A percentile compares a stretch with the other conserved stretches of the same genome.
These are phyloP conservation scores for Epistrophe eligans DNA, from an alignment of 2,888 invertebrate genomes.

Conservation along the genomic window DNA sequence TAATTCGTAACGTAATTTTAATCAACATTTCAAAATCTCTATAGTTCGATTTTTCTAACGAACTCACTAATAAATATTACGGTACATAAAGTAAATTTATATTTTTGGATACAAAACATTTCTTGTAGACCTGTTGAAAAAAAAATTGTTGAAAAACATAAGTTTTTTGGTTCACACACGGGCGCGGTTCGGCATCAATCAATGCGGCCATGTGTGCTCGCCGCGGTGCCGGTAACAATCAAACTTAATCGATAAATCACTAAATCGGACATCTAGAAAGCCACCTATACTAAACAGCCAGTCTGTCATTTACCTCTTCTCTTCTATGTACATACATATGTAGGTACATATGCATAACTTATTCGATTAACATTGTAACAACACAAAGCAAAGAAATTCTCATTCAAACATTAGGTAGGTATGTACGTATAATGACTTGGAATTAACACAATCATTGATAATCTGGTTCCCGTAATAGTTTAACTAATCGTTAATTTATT, in stretches of 20 bases:
- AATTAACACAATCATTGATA: constrained; percentile 47
- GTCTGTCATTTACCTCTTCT: neutral
- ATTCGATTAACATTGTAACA: constrained; percentile 26
- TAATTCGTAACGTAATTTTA: no score
- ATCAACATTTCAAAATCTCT: no score
- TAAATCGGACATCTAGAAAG: constrained; percentile 30
- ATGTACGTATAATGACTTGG: neutral
- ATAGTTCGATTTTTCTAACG: no score
- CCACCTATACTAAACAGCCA: neutral
- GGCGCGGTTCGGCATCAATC: no score
- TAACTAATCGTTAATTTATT: neutral
- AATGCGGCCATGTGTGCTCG: neutral
- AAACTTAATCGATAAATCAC: constrained; percentile 37
- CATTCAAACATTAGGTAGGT: constrained; percentile 22
- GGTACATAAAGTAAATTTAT: no score
- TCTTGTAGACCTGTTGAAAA: no score
- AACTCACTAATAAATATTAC: no score
- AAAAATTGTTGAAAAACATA: neutral
- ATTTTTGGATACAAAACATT: no score
- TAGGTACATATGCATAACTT: constrained; percentile 18
- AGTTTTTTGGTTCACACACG: neutral
- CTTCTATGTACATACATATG: neutral
- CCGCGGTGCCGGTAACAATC: constrained; percentile 3
- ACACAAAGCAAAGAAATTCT: constrained; percentile 19
- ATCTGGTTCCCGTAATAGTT: constrained; percentile 20